phyloP scores from a whole-genome alignment of 2,113 vertebrate genomes.

The Carassius auratus region DNA sequence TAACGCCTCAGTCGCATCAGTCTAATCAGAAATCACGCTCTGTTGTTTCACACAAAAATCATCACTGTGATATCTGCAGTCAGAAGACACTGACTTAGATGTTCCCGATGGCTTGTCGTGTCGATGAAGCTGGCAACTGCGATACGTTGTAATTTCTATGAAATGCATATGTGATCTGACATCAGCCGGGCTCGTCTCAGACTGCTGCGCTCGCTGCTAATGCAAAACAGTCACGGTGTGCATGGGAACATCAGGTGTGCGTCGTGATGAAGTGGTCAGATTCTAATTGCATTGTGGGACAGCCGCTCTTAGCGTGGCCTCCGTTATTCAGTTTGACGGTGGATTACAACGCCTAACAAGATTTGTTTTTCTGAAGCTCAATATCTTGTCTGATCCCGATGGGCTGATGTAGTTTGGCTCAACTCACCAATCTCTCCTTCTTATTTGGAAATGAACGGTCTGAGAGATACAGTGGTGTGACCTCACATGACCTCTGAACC shows the following conservation, averaged over 20 bases:
- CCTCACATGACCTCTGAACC: constrained; percentile 15
- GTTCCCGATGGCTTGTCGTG: no score
- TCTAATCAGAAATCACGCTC: background rate
- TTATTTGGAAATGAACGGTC: background rate
- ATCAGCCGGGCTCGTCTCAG: background rate
- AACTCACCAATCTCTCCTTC: background rate
- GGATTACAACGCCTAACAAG: background rate
- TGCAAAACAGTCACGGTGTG: background rate
- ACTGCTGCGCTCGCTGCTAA: constrained; percentile 25
- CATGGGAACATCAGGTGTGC: background rate
- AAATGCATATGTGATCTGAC: background rate
- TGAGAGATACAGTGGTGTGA: constrained; percentile 12
- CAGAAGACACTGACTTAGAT: constrained; percentile 12
- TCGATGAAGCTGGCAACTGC: constrained; percentile 28
- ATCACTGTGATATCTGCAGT: constrained; percentile 30
- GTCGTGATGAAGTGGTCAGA: constrained; percentile 28
- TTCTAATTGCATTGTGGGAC: constrained; percentile 38
- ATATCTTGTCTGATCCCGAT: background rate
- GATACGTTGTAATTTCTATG: background rate
- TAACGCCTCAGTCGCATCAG: constrained; percentile 22
- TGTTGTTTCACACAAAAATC: constrained; percentile 18
- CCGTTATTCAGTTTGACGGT: background rate
- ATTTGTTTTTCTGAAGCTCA: constrained; percentile 26
- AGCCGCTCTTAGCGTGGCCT: background rate
- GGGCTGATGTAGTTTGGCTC: constrained; percentile 29